phyloP scores from a whole-genome alignment of 2,888 invertebrate genomes.

The Drosophila koepferae region DNA sequence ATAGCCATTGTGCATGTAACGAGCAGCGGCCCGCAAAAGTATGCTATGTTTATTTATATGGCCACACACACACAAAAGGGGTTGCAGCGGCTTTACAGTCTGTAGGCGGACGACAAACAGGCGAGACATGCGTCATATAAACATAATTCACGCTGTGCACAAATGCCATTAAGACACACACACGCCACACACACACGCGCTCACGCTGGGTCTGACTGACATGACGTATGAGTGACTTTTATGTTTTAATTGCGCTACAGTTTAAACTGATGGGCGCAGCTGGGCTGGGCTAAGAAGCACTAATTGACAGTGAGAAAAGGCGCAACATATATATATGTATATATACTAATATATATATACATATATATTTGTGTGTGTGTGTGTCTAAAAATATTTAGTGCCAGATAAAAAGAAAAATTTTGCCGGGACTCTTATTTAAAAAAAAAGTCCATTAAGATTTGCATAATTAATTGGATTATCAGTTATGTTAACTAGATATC shows the following conservation, averaged over 20 bases:
- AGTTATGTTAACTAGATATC: slow-evolving; percentile 38
- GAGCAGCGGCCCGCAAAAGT: slow-evolving; percentile 55
- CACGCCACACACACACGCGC: slow-evolving; percentile 17
- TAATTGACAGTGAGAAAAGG: slow-evolving; percentile 70
- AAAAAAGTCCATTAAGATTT: slow-evolving; percentile 20
- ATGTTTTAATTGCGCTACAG: slow-evolving; percentile 75
- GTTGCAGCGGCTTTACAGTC: slow-evolving; percentile 9
- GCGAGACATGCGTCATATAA: slow-evolving; percentile 56
- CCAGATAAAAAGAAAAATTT: slow-evolving; percentile 9
- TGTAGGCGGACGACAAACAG: slow-evolving; percentile 7
- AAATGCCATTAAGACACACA: slow-evolving; percentile 66
- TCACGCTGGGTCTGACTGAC: slow-evolving; percentile 31
- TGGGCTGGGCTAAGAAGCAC: slow-evolving; percentile 59
- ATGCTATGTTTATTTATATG: slow-evolving; percentile 58
- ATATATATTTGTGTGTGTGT: no score
- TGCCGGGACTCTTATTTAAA: slow-evolving; percentile 3
- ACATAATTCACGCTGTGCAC: slow-evolving; percentile 66
- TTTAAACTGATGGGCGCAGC: slow-evolving; percentile 64
- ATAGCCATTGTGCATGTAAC: slow-evolving; percentile 30
- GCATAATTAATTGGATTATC: slow-evolving; percentile 52
- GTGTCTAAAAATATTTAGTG: slow-evolving; percentile 6
- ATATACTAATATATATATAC: no score
- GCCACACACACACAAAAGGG: slow-evolving; percentile 31
- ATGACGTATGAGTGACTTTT: slow-evolving; percentile 80
- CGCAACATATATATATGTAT: background rate